These are phyloP conservation scores for Oreochromis mossambicus DNA, from an alignment of 2,797 vertebrate genomes.

Conservation along the genomic window DNA sequence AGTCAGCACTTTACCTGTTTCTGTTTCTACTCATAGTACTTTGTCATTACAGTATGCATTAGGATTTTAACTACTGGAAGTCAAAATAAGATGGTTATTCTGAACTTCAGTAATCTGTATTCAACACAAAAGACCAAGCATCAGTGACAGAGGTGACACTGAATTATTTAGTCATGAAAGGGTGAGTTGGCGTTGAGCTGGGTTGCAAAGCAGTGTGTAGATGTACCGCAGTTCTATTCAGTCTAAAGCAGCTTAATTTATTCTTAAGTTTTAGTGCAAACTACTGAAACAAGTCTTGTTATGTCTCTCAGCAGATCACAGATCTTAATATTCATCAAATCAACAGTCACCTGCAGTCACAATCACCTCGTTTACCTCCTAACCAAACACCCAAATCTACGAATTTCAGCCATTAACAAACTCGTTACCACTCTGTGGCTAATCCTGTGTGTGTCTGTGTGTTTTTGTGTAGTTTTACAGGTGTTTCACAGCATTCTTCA, in stretches of 20 bases:
- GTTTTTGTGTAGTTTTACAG: slow-evolving; percentile 73
- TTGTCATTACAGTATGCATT: not conserved
- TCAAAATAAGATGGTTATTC: not conserved
- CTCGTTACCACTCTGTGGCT: not conserved
- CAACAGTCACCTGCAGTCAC: not conserved
- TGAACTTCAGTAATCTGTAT: accelerated
- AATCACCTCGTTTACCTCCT: accelerated
- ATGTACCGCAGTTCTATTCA: not conserved
- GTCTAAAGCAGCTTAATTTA: not conserved
- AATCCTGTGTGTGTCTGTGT: slow-evolving; percentile 17
- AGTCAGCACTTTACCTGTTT: not conserved
- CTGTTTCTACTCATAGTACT: not conserved
- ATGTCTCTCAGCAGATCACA: not conserved
- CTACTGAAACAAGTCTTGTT: not conserved
- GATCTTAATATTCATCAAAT: not conserved
- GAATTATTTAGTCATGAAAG: not conserved
- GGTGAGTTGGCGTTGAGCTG: accelerated
- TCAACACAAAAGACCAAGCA: accelerated
- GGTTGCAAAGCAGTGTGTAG: not conserved
- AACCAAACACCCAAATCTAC: not conserved
- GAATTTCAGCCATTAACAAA: not conserved
- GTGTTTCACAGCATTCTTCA: slow-evolving; percentile 73
- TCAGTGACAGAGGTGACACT: not conserved
- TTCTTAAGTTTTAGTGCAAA: not conserved
- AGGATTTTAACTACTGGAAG: accelerated